A percentile compares a stretch with the other conserved stretches of the same genome.
phyloP scores from a whole-genome alignment of 2,113 vertebrate genomes.

The Chamaea fasciata region DNA sequence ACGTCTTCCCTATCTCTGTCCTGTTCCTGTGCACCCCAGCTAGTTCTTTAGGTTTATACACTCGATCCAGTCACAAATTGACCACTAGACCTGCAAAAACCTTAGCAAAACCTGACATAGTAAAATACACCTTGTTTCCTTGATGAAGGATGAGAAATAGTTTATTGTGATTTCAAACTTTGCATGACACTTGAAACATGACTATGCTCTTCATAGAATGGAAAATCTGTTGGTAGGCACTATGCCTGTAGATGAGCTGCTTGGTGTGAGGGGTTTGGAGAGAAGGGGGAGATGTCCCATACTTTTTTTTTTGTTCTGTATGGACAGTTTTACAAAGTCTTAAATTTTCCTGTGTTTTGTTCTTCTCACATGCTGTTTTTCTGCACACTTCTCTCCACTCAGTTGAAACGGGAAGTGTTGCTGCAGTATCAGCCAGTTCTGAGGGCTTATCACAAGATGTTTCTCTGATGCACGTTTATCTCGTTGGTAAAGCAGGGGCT shows the following conservation, averaged over 20 bases:
- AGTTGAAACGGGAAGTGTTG: neutral
- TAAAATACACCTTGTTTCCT: neutral
- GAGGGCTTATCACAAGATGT: neutral
- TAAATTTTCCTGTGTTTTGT: neutral
- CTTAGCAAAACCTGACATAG: neutral
- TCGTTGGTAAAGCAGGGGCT: neutral
- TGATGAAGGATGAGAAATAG: neutral
- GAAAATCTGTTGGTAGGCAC: neutral
- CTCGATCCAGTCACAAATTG: neutral
- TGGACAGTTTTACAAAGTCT: neutral
- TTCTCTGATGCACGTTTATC: fast-evolving
- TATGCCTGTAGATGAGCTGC: neutral
- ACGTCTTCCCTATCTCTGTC: neutral
- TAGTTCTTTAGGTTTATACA: neutral
- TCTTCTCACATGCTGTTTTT: neutral
- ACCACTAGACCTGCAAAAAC: neutral
- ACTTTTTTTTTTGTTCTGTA: neutral
- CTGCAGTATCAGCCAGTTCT: neutral
- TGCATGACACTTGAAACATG: neutral
- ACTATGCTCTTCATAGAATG: neutral
- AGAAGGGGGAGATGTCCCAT: neutral
- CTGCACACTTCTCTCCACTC: neutral
- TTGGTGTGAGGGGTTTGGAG: neutral
- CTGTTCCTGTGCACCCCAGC: neutral
- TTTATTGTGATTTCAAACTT: neutral